Evolutionary conservation across 2,113 vertebrate species (phyloP).

Genomic region (Cephalopholis sonnerati): DNA sequence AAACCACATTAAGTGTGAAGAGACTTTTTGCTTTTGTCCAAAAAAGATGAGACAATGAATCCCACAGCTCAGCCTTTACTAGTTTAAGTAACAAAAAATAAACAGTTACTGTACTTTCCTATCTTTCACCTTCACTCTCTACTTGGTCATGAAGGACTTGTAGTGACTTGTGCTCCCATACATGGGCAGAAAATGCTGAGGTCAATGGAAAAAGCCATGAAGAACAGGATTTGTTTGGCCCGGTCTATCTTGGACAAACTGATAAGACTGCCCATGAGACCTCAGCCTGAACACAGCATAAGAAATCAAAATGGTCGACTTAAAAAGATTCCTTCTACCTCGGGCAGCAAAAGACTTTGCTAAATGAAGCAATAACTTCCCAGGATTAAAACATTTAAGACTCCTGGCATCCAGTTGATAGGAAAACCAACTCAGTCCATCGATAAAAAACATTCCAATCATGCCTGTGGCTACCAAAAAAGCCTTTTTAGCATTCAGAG

Average conservation of each 20-base stretch:
- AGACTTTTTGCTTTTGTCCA: background rate
- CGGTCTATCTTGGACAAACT: conserved; percentile 21
- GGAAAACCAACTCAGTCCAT: background rate
- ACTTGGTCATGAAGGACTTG: background rate
- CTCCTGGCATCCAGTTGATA: conserved; percentile 2
- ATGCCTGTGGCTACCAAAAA: conserved; percentile 13
- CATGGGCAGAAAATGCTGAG: conserved; percentile 32
- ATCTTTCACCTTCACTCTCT: conserved; percentile 3
- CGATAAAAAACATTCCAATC: conserved; percentile 63
- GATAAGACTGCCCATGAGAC: conserved; percentile 23
- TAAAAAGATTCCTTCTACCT: background rate
- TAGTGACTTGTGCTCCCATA: background rate
- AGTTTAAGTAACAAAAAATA: background rate
- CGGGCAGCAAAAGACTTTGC: background rate
- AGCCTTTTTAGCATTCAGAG: conserved; percentile 16
- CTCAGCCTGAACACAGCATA: too few species aligned
- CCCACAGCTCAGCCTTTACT: background rate
- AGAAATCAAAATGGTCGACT: background rate
- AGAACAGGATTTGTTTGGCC: conserved; percentile 19
- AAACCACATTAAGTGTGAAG: background rate
- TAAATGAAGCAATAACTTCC: conserved; percentile 3
- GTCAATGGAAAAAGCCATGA: conserved; percentile 15
- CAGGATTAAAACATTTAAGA: background rate
- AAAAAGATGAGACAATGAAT: background rate
- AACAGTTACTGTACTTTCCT: background rate